A percentile compares a stretch with the other conserved stretches of the same genome.
Evolutionary conservation across 2,888 invertebrate species (phyloP).

Genomic region (Dusona sp.): DNA sequence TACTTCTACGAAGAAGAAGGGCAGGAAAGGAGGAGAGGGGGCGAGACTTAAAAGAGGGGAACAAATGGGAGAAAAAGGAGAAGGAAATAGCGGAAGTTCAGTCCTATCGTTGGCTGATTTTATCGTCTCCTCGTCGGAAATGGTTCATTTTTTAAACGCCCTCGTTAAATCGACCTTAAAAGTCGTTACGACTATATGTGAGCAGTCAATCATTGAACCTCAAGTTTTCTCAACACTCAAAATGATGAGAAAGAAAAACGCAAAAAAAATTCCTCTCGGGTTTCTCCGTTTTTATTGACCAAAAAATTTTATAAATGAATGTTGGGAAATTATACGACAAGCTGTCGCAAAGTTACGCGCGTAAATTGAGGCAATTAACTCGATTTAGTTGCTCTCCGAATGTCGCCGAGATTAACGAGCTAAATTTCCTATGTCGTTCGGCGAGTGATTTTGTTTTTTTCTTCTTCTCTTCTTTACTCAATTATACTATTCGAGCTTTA

Average conservation of each 20-base stretch:
- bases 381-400: conserved; percentile 29
- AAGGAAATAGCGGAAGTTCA: conserved; percentile 17
- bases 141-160: conserved; percentile 67
- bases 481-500: not conserved
- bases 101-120: conserved; percentile 55
- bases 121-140: conserved; percentile 68
- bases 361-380: conserved; percentile 43
- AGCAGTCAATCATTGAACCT: conserved; percentile 14
- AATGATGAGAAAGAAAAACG: not conserved
- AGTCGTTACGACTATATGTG: conserved; percentile 43
- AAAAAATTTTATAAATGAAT: conserved; percentile 1
- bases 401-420: conserved; percentile 29
- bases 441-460: too few relatives aligned
- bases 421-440: conserved; percentile 20
- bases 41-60: not conserved
- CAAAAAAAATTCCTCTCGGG: not conserved
- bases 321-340: not conserved
- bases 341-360: conserved; percentile 1
- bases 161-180: conserved; percentile 68
- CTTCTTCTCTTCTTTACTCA: not conserved
- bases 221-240: not conserved
- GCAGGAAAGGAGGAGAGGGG: not conserved
- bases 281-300: not conserved
- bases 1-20: not conserved
- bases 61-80: not conserved